These are phyloP conservation scores for Typhlichthys eigenmanni DNA, from an alignment of 2,797 vertebrate species.

Conservation along the genomic window DNA sequence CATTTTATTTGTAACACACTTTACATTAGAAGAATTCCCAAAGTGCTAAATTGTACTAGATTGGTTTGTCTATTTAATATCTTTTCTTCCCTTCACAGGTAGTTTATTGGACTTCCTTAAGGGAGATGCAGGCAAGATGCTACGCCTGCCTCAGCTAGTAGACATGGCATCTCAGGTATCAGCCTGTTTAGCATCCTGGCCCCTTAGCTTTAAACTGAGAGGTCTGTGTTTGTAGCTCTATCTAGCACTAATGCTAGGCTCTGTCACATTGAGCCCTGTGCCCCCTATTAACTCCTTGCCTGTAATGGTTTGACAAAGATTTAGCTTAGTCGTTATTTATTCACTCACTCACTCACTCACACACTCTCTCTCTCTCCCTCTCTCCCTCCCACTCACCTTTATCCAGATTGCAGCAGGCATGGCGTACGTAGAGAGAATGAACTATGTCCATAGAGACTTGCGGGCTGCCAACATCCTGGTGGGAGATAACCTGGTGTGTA, in stretches of 20 bases:
- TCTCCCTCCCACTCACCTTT: too few relatives aligned
- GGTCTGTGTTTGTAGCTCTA: not conserved
- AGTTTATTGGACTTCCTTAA: conserved; percentile 96
- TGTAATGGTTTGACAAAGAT: not conserved
- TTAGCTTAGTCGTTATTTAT: not conserved
- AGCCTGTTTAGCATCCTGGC: not conserved
- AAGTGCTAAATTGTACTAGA: too few relatives aligned
- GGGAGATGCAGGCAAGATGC: conserved; percentile 91
- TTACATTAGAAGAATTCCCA: too few relatives aligned
- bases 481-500: conserved; percentile 92
- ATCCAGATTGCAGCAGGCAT: conserved; percentile 93
- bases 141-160: conserved; percentile 93
- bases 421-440: conserved; percentile 98
- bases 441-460: conserved; percentile 95
- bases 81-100: conserved; percentile 68
- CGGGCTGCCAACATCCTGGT: conserved; percentile 96
- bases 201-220: too few relatives aligned
- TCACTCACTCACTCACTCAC: not conserved
- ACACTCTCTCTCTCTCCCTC: not conserved
- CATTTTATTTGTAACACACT: too few relatives aligned
- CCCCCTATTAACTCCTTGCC: not conserved
- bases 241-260: not conserved
- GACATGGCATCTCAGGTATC: conserved; percentile 96
- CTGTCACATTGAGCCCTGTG: not conserved
- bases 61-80: not conserved